Base-by-base conservation (phyloP, 2,113 vertebrate genomes). In the Grammomys surdaster region DNA sequence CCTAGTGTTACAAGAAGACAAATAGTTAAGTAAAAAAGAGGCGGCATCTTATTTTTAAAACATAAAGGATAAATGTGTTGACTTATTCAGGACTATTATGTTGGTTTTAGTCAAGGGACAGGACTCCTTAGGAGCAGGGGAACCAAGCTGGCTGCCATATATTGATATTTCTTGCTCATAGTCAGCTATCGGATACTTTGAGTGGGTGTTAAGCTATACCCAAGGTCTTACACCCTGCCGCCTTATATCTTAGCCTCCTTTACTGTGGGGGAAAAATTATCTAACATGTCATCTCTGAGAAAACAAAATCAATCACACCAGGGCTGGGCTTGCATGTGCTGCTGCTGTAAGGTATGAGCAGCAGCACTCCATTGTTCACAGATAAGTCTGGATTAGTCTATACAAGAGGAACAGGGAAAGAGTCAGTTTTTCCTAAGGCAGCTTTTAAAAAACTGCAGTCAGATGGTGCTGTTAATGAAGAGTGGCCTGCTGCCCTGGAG, bases 391-490 rank as follows among this genome's bases (percentile, higher is more conserved):
- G 67, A 63, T 80, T 51, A 43, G 1, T 77, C 56, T 81, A 0
- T 78, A 36, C 16, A 46, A 65, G 28, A 75, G 86, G 65, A 22
- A 40, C 13, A 5, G 0, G 69, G 20, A 19, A 69, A 86, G 40
- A 67, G 58, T 33, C 89, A 70, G 0, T 60, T 94, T 88, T 92
- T 93, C 75, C 89, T 81, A n/a, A 67, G 75, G 63, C 33, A 72
- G 58, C 33, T 3, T 96, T 89, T 96, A 75, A 78, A 72, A 70
- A 54, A 11, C 87, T 88, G 26, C 3, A 92, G 54, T 75, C 80
- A 88, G 84, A 31, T 91, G 20, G 56, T 65, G 60, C 91, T 89
- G 5, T 91, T 95, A 88, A 94, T 96, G 75, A 88, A 97, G 85
- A 81, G 67, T 95, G 90, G 94, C 92, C 92, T 94, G 67, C 56